These are phyloP conservation scores for Gallinago nigripennis DNA, from an alignment of 2,797 vertebrate genomes.

Conservation along the genomic window DNA sequence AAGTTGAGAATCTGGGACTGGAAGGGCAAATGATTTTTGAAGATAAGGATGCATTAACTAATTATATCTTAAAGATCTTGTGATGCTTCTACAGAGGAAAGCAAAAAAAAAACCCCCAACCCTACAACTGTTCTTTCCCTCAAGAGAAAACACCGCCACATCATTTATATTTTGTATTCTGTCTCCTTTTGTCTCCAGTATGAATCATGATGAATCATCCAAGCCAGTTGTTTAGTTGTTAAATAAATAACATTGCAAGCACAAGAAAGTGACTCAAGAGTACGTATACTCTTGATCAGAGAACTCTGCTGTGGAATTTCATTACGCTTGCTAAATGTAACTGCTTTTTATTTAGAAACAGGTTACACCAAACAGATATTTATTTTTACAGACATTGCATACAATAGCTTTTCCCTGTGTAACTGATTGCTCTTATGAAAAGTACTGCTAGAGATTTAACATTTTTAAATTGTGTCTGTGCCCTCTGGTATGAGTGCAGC, in stretches of 20 bases:
- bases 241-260: conserved; percentile 62
- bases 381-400: not conserved
- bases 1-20: not conserved
- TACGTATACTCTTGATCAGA: not conserved
- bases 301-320: conserved; percentile 30
- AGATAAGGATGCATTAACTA: conserved; percentile 21
- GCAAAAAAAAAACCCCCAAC: not conserved
- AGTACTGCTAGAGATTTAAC: not conserved
- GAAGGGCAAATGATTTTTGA: conserved; percentile 20
- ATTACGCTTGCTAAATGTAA: conserved; percentile 16
- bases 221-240: conserved; percentile 53
- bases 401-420: not conserved
- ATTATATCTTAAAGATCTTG: conserved; percentile 18
- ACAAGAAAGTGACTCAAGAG: not conserved
- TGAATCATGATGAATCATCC: conserved; percentile 66
- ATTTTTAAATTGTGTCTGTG: not conserved
- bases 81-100: conserved; percentile 31
- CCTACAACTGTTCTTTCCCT: not conserved
- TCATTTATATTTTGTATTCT: conserved; percentile 43
- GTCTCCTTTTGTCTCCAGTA: conserved; percentile 19
- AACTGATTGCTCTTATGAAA: conserved; percentile 19
- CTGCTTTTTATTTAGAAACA: conserved; percentile 19
- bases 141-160: conserved; percentile 3
- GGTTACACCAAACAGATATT: not conserved
- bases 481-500: not conserved